Evolutionary conservation across 2,888 invertebrate genomes (phyloP).

Genomic region (Lepidochrysops patricia): DNA sequence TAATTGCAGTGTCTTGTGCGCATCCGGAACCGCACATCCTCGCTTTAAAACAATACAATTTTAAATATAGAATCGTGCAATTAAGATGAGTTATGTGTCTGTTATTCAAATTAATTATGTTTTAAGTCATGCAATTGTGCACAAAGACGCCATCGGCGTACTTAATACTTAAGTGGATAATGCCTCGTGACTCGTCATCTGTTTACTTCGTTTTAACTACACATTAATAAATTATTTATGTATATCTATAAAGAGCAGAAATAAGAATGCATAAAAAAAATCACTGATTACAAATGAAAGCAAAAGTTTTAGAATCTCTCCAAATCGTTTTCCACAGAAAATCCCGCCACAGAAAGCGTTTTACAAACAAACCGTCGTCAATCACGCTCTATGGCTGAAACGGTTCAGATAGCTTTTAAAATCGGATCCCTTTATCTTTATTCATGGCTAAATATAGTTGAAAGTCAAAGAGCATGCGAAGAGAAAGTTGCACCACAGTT

Average conservation of each 20-base stretch:
- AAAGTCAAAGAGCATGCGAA: not conserved
- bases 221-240: too few relatives aligned
- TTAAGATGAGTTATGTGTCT: constrained; percentile 6
- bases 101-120: not conserved
- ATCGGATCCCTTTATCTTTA: not conserved
- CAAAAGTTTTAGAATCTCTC: not conserved
- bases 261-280: too few relatives aligned
- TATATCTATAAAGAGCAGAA: too few relatives aligned
- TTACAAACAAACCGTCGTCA: not conserved
- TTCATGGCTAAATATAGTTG: not conserved
- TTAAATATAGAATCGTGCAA: constrained; percentile 1
- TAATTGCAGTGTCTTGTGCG: constrained; percentile 42
- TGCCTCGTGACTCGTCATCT: not conserved
- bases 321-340: not conserved
- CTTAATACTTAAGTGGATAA: not conserved
- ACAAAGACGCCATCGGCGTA: not conserved
- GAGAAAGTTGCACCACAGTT: not conserved
- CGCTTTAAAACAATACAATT: not conserved
- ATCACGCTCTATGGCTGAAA: not conserved
- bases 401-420: not conserved
- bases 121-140: not conserved
- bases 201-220: too few relatives aligned
- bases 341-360: not conserved
- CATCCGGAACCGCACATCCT: constrained; percentile 26
- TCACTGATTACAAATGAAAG: not conserved